Evolutionary conservation across 2,888 invertebrate genomes (phyloP).

Genomic region (Eumacrocentrus americanus): DNA sequence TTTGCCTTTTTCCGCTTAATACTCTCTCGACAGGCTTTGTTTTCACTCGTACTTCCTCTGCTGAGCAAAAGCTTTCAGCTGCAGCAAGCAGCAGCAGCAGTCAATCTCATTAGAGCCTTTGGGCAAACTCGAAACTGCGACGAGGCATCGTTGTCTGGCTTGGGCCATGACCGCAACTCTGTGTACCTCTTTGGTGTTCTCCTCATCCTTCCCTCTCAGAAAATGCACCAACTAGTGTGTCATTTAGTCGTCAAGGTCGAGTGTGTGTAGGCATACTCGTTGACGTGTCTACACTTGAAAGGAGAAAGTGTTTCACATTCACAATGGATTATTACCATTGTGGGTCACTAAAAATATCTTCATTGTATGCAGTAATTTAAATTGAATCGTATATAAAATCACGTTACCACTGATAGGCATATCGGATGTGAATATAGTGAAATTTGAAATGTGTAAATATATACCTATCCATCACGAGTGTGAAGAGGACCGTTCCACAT

Average conservation of each 20-base stretch:
- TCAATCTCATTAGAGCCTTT: constrained; percentile 14
- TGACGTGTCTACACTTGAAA: neutral
- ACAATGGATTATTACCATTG: neutral
- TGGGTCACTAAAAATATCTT: neutral
- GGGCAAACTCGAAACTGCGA: constrained; percentile 2
- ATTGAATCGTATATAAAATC: neutral
- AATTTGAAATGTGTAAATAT: neutral
- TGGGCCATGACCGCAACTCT: neutral
- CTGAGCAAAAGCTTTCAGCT: neutral
- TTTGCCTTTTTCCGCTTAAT: neutral
- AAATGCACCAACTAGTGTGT: neutral
- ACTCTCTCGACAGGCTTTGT: neutral
- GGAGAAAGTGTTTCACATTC: neutral
- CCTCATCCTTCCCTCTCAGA: neutral
- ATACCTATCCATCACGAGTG: too few relatives aligned
- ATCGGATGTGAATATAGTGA: too few relatives aligned
- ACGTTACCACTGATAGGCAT: neutral
- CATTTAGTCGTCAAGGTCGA: neutral
- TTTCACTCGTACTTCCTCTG: neutral
- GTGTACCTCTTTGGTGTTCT: neutral
- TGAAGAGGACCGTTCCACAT: neutral
- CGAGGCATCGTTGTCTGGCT: neutral
- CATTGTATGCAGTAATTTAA: neutral
- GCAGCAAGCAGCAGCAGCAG: neutral
- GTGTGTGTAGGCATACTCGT: neutral